These are phyloP conservation scores for Chitala chitala DNA, from an alignment of 2,113 vertebrate species.

Conservation along the genomic window DNA sequence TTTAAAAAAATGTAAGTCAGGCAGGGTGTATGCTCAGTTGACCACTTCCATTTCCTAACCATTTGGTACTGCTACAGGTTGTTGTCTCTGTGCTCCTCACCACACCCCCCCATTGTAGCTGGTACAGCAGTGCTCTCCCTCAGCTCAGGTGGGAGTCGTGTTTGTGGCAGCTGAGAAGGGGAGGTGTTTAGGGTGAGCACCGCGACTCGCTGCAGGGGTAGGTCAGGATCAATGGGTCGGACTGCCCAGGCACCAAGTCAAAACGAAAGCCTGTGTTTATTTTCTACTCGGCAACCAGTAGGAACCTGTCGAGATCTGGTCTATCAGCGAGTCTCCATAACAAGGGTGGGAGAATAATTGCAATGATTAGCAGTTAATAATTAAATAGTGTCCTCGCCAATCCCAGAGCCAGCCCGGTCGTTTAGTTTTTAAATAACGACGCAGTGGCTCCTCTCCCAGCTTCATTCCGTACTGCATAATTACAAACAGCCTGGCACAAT, in stretches of 20 bases:
- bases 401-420: conserved; percentile 20
- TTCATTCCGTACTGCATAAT: conserved; percentile 37
- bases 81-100: neutral
- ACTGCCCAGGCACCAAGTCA: neutral
- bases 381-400: conserved; percentile 34
- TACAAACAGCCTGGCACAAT: conserved; percentile 37
- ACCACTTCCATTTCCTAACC: too few species aligned
- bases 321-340: conserved; percentile 18
- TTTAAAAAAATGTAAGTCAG: too few species aligned
- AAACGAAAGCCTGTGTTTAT: conserved; percentile 3
- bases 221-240: neutral
- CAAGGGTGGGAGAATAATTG: conserved; percentile 29
- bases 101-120: neutral
- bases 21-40: too few species aligned
- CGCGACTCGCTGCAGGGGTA: neutral
- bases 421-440: conserved; percentile 19
- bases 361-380: conserved; percentile 47
- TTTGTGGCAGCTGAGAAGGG: neutral
- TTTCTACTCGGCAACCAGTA: conserved; percentile 9
- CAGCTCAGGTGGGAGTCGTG: neutral
- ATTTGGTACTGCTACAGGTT: too few species aligned
- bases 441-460: conserved; percentile 22
- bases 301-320: neutral
- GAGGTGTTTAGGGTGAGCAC: neutral
- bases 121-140: neutral